Base-by-base conservation (phyloP, 1,140 invertebrate species). In the Agrilus planipennis region DNA sequence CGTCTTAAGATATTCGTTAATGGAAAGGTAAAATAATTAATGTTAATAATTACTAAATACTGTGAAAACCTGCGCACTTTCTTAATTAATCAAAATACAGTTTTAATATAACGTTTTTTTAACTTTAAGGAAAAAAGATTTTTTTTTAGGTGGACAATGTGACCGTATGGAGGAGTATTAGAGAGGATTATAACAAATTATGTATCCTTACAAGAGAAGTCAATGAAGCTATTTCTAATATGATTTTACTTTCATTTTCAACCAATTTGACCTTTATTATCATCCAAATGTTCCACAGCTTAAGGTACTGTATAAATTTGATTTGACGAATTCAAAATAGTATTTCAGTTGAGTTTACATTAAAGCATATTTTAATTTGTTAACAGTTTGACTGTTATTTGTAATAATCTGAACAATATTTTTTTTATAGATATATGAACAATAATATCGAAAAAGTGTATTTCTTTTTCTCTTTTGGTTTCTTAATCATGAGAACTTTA, bases 381-480 rank as follows among this genome's bases (percentile, higher is more conserved):
- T 2, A 25, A 6, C 5, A 6, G 5, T 11, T 7, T 25, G n/a
- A 25, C 22, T 25, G n/a, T 25, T 5, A 25, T 7, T 7, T 25
- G 22, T 25, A 11, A 25, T 20, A 14, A n/a, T 30, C 11, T 23
- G 16, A 22, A 23, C 2, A 21, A 41, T 4, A 11, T 15, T 11
- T 41, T 12, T 15, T 36, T 45, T 31, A 17, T 27, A 41, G 39
- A 12, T 21, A 36, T 11, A 36, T 29, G 20, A 30, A 38, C 12
- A 14, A 36, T 16, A 22, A 16, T 7, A 41, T 51, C 6, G 53
- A 58, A 45, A 54, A 49, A 19, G 20, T 40, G 10, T 77, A 76
- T 44, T 77, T 72, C 44, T 75, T 73, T 53, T 70, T 67, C 18
- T 77, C 73, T 0, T 71, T 78, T 41, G 43, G 55, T 0, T 76